A percentile compares a stretch with the other conserved stretches of the same genome.
phyloP scores from a whole-genome alignment of 23 tunicate species.

The Trididemnum miniatum region DNA sequence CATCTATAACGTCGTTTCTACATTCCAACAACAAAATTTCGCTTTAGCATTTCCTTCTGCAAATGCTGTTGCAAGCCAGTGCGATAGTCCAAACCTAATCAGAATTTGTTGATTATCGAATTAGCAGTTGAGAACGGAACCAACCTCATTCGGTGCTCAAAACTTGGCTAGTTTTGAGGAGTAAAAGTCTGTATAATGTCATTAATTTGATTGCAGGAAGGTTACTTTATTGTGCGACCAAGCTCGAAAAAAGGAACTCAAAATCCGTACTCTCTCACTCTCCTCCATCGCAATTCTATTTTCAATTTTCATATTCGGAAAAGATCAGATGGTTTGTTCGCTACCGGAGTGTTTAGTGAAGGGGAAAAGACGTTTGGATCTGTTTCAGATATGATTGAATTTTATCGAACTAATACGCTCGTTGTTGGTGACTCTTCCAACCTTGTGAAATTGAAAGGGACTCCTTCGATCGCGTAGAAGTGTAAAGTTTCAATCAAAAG shows the following conservation, averaged over 20 bases:
- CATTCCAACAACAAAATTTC: too few species aligned
- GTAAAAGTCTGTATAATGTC: too few species aligned
- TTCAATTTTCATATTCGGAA: slow-evolving; percentile 84
- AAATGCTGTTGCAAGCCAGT: too few species aligned
- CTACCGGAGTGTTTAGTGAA: slow-evolving; percentile 69
- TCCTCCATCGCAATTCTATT: slow-evolving; percentile 43
- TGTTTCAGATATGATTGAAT: slow-evolving; percentile 63
- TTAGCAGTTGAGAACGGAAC: too few species aligned
- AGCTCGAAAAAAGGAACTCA: slow-evolving; percentile 48
- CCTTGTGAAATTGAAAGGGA: slow-evolving; percentile 21
- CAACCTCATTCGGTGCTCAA: too few species aligned
- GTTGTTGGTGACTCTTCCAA: slow-evolving; percentile 63
- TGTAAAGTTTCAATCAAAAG: too few species aligned
- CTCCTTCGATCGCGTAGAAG: neutral
- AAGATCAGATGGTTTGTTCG: slow-evolving; percentile 56
- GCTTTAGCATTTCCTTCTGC: too few species aligned
- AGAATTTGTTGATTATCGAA: too few species aligned
- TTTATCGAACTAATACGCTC: slow-evolving; percentile 54
- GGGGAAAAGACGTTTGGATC: slow-evolving; percentile 65
- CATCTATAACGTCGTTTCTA: too few species aligned
- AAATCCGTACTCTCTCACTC: slow-evolving; percentile 75
- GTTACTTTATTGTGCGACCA: slow-evolving; percentile 73
- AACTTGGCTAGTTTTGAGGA: too few species aligned
- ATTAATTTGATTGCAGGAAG: slow-evolving; percentile 68
- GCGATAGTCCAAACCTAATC: too few species aligned